Percentiles rank a stretch among this genome's conserved stretches.
These are phyloP conservation scores for Anguilla anguilla DNA, from an alignment of 2,797 vertebrate species.

Conservation along the genomic window DNA sequence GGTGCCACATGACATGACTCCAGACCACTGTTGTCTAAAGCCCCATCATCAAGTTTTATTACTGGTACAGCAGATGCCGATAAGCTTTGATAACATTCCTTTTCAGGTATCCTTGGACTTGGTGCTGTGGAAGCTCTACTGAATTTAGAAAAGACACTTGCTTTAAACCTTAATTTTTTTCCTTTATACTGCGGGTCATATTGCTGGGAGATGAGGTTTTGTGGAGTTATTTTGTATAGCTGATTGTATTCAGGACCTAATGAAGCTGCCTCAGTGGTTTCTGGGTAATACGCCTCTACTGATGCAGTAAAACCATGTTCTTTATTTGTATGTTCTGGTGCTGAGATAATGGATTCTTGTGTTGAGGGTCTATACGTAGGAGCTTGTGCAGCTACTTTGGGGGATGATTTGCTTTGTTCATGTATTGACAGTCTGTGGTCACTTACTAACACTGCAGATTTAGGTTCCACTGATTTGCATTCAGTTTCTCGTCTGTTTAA, in stretches of 20 bases:
- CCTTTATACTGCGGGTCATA: slow-evolving; percentile 26
- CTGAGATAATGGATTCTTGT: slow-evolving; percentile 39
- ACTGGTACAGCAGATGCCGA: slow-evolving; percentile 26
- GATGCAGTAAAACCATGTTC: slow-evolving; percentile 58
- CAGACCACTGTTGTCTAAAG: slow-evolving; percentile 40
- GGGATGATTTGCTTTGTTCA: slow-evolving; percentile 40
- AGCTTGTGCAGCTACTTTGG: slow-evolving; percentile 34
- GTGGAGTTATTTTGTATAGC: not conserved
- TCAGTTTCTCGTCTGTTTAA: not conserved
- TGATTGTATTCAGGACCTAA: not conserved
- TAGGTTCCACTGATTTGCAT: slow-evolving; percentile 37
- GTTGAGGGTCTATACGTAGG: slow-evolving; percentile 15
- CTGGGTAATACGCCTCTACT: slow-evolving; percentile 52
- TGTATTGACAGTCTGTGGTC: slow-evolving; percentile 33
- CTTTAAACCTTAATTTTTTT: slow-evolving; percentile 19
- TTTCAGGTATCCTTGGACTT: slow-evolving; percentile 55
- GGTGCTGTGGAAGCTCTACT: slow-evolving; percentile 31
- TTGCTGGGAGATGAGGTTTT: slow-evolving; percentile 22
- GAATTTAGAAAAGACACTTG: slow-evolving; percentile 17
- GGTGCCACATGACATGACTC: slow-evolving; percentile 51
- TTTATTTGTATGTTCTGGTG: slow-evolving; percentile 41
- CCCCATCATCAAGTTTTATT: slow-evolving; percentile 34
- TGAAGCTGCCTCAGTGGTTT: not conserved
- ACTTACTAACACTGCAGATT: slow-evolving; percentile 42
- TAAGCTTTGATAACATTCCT: slow-evolving; percentile 40